Evolutionary conservation across 2,113 vertebrate species (phyloP), one percentile per base, ranked within the genome.

Genomic region (Hassar affinis): DNA sequence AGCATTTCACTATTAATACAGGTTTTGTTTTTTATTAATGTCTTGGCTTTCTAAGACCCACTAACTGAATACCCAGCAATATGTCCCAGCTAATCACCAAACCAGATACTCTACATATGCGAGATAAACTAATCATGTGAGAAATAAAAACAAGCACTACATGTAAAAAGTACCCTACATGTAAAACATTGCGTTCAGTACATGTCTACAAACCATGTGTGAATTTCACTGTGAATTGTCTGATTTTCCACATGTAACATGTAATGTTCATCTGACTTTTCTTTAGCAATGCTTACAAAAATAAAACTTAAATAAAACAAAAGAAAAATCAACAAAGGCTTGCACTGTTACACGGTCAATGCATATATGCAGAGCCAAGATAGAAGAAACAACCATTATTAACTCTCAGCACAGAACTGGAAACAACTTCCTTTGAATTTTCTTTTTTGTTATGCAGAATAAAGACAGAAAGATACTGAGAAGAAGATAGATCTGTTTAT

Each of bases 391-490:
- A 75, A 54, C 72, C 62, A 10, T 85, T 85, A 83, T 86, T 86
- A 71, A 82, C 87, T 87, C 74, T 83, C 82, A 89, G 78, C 83
- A 85, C 62, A 42, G 4, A 12, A 30, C 52, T 66, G 27, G 74
- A 69, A 42, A 83, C 61, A 83, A 71, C 76, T 87, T 61, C 82
- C 69, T 85, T 62, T 79, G 77, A 42, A 52, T 49, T 68, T 51
- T 61, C 20, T 38, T 79, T 45, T 71, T 66, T 72, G 54, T 71
- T 38, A 25, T 51, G 78, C 78, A 56, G 72, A 64, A 57, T 51
- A 71, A 56, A 18, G 38, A 75, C 25, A 54, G 27, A 51, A 35
- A 9, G 61, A 79, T 47, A 52, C 33, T 14, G 77, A 25, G 42
- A 64, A 51, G 33, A 64, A 45, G 64, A 59, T 12, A 22, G 59